phyloP scores from a whole-genome alignment of 2,888 invertebrate genomes.

The Caenorhabditis imperialis region DNA sequence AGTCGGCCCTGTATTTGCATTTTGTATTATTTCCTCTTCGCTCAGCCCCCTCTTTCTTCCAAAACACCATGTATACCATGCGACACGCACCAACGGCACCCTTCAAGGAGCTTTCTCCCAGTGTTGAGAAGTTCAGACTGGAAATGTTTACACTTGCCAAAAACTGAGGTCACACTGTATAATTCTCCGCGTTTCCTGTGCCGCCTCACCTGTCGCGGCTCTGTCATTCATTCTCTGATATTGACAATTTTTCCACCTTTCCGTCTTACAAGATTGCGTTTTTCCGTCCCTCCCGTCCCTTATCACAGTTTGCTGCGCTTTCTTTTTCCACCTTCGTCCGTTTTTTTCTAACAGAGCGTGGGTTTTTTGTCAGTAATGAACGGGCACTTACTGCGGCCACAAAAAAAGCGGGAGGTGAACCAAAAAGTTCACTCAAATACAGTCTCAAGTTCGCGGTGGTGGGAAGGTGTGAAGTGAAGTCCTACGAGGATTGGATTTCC shows the following conservation, averaged over 20 bases:
- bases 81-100: slow-evolving; percentile 26
- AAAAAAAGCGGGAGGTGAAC: too few species aligned
- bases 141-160: too few species aligned
- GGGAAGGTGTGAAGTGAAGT: slow-evolving; percentile 19
- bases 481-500: slow-evolving; percentile 45
- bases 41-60: slow-evolving; percentile 11
- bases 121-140: too few species aligned
- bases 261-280: slow-evolving; percentile 28
- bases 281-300: slow-evolving; percentile 10
- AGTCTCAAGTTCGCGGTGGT: background rate
- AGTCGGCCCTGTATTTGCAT: slow-evolving; percentile 33
- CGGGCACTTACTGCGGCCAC: too few species aligned
- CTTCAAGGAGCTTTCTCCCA: too few species aligned
- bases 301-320: background rate
- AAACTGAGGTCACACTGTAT: too few species aligned
- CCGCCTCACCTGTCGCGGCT: slow-evolving; percentile 3
- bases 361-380: too few species aligned
- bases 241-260: slow-evolving; percentile 30
- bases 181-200: slow-evolving; percentile 4
- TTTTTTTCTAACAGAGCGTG: too few species aligned
- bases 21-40: slow-evolving; percentile 42
- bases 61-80: slow-evolving; percentile 48
- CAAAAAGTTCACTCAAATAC: slow-evolving; percentile 25
- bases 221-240: slow-evolving; percentile 30
- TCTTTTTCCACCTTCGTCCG: background rate